phyloP scores from a whole-genome alignment of 2,797 vertebrate species.

The Sebastes reedi region DNA sequence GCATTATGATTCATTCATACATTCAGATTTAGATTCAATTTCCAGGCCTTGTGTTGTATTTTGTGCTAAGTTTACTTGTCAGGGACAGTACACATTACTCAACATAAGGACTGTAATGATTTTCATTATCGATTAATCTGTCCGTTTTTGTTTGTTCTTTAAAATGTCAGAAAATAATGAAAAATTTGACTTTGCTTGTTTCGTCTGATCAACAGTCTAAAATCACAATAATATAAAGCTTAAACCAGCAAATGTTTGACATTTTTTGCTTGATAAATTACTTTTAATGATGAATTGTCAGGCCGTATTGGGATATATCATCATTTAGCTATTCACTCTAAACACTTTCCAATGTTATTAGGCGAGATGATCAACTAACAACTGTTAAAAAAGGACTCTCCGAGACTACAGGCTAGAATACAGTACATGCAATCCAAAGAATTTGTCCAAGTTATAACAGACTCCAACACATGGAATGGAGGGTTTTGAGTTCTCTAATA shows the following conservation, averaged over 20 bases:
- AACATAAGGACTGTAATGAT: background rate
- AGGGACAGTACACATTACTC: background rate
- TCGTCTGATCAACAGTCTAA: background rate
- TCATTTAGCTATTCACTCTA: background rate
- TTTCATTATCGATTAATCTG: background rate
- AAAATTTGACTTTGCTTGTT: background rate
- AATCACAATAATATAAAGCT: background rate
- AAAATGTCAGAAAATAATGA: background rate
- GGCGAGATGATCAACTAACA: background rate
- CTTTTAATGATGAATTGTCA: background rate
- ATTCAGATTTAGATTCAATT: conserved; percentile 54
- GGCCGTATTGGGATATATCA: background rate
- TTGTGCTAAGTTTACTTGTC: conserved; percentile 1
- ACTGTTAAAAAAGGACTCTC: background rate
- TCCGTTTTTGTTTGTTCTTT: background rate
- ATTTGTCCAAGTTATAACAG: background rate
- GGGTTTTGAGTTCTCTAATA: background rate
- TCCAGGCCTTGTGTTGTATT: conserved; percentile 1
- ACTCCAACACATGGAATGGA: background rate
- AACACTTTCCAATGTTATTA: background rate
- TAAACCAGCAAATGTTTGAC: background rate
- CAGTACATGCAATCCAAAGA: background rate
- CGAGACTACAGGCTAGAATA: background rate
- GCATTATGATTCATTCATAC: conserved; percentile 54
- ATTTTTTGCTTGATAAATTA: background rate